phyloP scores from a whole-genome alignment of 2,888 invertebrate species.

The Mesoligia furuncula region DNA sequence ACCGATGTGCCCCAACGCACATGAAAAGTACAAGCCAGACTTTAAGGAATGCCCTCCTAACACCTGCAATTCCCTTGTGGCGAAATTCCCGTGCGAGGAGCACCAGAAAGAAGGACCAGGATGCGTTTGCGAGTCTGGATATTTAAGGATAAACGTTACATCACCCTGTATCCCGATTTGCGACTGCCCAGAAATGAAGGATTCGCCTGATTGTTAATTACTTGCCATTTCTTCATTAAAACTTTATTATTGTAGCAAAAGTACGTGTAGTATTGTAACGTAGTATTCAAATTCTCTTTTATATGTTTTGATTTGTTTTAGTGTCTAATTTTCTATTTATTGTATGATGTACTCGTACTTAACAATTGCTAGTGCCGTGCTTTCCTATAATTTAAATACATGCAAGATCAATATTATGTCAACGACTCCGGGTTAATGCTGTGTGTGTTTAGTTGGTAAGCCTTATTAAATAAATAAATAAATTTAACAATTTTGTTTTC shows the following conservation, averaged over 20 bases:
- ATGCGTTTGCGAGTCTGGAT: slow-evolving; percentile 71
- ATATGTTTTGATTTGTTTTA: no score
- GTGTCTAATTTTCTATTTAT: no score
- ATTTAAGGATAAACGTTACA: slow-evolving; percentile 55
- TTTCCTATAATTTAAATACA: no score
- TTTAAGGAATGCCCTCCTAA: slow-evolving; percentile 59
- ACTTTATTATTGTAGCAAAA: no score
- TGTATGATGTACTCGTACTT: no score
- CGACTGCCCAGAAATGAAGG: slow-evolving; percentile 57
- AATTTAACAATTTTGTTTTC: slow-evolving; percentile 5
- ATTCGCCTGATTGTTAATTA: slow-evolving; percentile 36
- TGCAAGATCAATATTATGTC: no score
- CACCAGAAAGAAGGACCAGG: slow-evolving; percentile 55
- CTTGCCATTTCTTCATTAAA: slow-evolving; percentile 6
- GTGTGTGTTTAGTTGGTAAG: no score
- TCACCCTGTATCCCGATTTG: slow-evolving; percentile 67
- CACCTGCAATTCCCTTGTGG: slow-evolving; percentile 61
- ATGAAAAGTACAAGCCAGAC: slow-evolving; percentile 35
- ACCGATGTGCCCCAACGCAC: slow-evolving; percentile 28
- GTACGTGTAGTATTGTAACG: no score
- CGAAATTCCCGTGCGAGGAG: slow-evolving; percentile 55
- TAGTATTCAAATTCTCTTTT: no score
- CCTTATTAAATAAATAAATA: no score
- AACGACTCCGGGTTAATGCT: no score
- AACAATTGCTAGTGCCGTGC: no score